Conservation (phyloP, 2,797 vertebrate genomes). For the Stomatorhinus walkeri region DNA sequence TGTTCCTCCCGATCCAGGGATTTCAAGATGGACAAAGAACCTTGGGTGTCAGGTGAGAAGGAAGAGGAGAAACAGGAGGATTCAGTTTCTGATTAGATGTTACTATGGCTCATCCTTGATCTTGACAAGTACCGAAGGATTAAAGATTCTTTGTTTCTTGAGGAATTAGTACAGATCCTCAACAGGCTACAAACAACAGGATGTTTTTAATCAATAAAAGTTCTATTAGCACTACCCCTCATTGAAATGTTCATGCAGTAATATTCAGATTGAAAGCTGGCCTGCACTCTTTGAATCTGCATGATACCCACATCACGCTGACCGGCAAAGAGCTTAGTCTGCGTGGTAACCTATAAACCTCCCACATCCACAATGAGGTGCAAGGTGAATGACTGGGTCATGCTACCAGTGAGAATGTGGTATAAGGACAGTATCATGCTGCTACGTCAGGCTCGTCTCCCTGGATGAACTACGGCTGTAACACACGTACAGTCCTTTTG, state of each 20-base stretch:
- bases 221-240: background rate
- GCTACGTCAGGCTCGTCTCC: background rate
- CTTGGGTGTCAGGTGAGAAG: constrained; percentile 40
- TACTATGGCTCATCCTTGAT: background rate
- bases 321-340: background rate
- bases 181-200: background rate
- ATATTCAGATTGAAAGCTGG: background rate
- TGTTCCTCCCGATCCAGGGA: constrained; percentile 80
- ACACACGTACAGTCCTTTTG: constrained; percentile 45
- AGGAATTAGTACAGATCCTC: background rate
- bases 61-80: background rate
- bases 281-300: background rate
- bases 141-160: background rate
- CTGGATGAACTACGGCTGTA: constrained; percentile 24
- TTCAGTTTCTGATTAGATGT: background rate
- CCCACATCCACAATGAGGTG: background rate
- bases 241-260: background rate
- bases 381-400: background rate
- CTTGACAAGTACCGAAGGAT: background rate
- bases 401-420: background rate
- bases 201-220: background rate
- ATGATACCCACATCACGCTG: background rate
- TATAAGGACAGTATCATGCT: background rate
- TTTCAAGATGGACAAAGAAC: constrained; percentile 72
- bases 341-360: background rate